These are phyloP conservation scores for Chrysolina oricalcia DNA, from an alignment of 2,888 invertebrate genomes.

Conservation along the genomic window DNA sequence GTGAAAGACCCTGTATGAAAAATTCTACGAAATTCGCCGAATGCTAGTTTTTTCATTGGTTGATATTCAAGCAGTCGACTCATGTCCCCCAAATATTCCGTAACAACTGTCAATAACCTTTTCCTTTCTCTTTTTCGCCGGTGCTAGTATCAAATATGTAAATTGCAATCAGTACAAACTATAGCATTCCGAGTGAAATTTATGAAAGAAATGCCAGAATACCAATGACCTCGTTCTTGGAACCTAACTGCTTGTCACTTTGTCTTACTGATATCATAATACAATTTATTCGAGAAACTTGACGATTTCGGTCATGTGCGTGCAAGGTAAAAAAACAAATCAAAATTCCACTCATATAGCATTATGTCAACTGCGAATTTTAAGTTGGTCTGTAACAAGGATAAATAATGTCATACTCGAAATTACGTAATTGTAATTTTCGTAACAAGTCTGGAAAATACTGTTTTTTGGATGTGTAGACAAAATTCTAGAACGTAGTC, in stretches of 20 bases:
- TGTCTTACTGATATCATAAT: slow-evolving; percentile 16
- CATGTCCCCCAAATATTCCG: too few species aligned
- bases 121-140: neutral
- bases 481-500: too few species aligned
- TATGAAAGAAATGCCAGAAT: slow-evolving; percentile 1
- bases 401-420: neutral
- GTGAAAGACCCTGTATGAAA: too few species aligned
- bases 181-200: neutral
- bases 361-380: slow-evolving; percentile 33
- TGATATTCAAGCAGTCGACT: too few species aligned
- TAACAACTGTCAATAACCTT: neutral
- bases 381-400: neutral
- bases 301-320: slow-evolving; percentile 42
- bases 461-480: too few species aligned
- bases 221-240: slow-evolving; percentile 9
- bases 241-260: neutral
- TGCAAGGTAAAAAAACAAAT: slow-evolving; percentile 30
- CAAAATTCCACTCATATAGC: slow-evolving; percentile 42
- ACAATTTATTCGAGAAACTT: slow-evolving; percentile 29
- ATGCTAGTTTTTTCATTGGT: too few species aligned
- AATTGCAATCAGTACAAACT: neutral
- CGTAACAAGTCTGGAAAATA: too few species aligned
- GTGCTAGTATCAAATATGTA: neutral
- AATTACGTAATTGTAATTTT: neutral
- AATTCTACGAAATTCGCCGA: too few species aligned